Conservation (phyloP, 2,888 invertebrate species). For the Halocaridina rubra region DNA sequence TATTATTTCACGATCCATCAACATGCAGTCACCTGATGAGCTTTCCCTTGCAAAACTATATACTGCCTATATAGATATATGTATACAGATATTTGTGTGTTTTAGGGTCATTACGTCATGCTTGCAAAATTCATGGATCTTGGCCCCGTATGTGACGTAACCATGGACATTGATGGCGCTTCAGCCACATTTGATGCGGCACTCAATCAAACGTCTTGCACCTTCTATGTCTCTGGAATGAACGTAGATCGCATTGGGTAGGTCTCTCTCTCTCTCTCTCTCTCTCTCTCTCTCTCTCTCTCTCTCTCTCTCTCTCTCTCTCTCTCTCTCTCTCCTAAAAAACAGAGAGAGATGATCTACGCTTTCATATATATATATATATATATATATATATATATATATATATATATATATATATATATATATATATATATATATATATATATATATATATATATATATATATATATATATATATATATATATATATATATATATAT, state of each 20-base stretch:
- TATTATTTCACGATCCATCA: too few species aligned
- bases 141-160: conserved; percentile 20
- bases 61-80: too few species aligned
- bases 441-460: neutral
- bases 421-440: neutral
- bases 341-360: too few species aligned
- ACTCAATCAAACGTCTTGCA: neutral
- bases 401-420: neutral
- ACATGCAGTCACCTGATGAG: too few species aligned
- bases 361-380: too few species aligned
- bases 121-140: conserved; percentile 43
- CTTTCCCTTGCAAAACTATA: too few species aligned
- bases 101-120: conserved; percentile 9
- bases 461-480: conserved; percentile 8
- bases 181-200: conserved; percentile 5
- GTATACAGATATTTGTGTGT: too few species aligned
- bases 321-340: conserved; percentile 7
- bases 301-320: neutral
- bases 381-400: too few species aligned
- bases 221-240: conserved; percentile 7
- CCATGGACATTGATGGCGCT: neutral
- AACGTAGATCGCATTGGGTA: conserved; percentile 25
- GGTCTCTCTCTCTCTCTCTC: neutral
- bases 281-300: conserved; percentile 2
- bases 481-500: conserved; percentile 8